Base-by-base conservation (phyloP, 1,140 invertebrate species). In the Drosophila biarmipes region DNA sequence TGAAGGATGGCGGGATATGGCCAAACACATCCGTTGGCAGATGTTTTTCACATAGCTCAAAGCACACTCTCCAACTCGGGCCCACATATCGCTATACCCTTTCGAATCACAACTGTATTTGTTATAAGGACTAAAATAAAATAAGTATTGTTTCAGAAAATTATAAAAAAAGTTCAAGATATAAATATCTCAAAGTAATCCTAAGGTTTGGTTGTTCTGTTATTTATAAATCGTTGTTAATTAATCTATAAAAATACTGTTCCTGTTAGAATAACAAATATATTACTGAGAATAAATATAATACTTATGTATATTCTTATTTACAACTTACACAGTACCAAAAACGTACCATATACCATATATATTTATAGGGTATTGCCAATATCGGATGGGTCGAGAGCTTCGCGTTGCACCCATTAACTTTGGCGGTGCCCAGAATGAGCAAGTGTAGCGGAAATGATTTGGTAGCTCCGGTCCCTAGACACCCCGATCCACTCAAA, bases 381-480 rank as follows among this genome's bases (percentile, higher is more conserved):
- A 3, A 10, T 10, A 29, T 35, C 11, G 40, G 19, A 14, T 14
- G 7, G 0, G 10, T 6, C 14, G 0, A 10, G 17, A 2, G 10
- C 17, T 15, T 45, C 11, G 19, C 35, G 15, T 27, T 27, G 49
- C 72, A 45, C 17, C 55, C 73, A 86, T 81, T 71, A 78, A 80
- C 61, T 74, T 78, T 59, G 46, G 35, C 49, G 68, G 53, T 69
- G 66, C 62, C 37, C 38, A 66, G 74, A 79, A 77, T 73, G 61
- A 82, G 71, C 82, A 81, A 87, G 84, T 80, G 84, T 87, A 73
- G 84, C 84, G 84, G 84, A 87, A 87, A 87, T 87, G 79, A 87
- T 87, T 89, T 79, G 84, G 67, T 46, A 29, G 57, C 57, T 45
- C 27, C n/a, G 40, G 27, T 27, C 54, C 38, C 27, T 61, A 19